phyloP scores from a whole-genome alignment of 2,113 vertebrate genomes.

The Podilymbus podiceps region DNA sequence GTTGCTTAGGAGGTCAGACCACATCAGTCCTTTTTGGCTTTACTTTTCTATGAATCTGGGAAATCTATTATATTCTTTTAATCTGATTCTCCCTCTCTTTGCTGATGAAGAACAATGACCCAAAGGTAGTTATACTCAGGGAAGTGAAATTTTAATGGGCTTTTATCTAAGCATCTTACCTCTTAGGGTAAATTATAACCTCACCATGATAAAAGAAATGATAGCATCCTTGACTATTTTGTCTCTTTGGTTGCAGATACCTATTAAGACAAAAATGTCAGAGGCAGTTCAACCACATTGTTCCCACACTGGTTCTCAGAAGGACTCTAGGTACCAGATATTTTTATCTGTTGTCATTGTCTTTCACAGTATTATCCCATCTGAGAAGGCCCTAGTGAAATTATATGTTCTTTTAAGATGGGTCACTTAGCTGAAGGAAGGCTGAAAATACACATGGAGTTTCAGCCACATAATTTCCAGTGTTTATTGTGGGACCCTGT shows the following conservation, averaged over 20 bases:
- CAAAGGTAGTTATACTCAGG: neutral
- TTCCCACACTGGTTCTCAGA: neutral
- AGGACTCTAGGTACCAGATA: neutral
- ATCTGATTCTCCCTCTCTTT: neutral
- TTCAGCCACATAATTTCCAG: constrained; percentile 32
- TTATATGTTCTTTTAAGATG: constrained; percentile 7
- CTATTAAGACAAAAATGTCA: neutral
- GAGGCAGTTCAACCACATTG: neutral
- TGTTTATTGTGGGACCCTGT: neutral
- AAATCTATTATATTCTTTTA: neutral
- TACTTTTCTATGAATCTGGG: neutral
- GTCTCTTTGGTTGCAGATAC: neutral
- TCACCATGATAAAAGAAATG: neutral
- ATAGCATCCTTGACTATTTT: neutral
- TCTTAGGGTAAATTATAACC: neutral
- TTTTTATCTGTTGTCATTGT: neutral
- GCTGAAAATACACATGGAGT: neutral
- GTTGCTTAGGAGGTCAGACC: neutral
- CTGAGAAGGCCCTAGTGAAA: neutral
- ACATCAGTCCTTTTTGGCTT: neutral
- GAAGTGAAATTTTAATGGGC: neutral
- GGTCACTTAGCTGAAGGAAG: neutral
- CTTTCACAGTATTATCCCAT: neutral
- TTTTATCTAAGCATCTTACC: neutral
- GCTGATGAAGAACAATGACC: neutral